Evolutionary conservation across 1,140 invertebrate genomes (phyloP).

Genomic region (Cheumatopsyche charites): DNA sequence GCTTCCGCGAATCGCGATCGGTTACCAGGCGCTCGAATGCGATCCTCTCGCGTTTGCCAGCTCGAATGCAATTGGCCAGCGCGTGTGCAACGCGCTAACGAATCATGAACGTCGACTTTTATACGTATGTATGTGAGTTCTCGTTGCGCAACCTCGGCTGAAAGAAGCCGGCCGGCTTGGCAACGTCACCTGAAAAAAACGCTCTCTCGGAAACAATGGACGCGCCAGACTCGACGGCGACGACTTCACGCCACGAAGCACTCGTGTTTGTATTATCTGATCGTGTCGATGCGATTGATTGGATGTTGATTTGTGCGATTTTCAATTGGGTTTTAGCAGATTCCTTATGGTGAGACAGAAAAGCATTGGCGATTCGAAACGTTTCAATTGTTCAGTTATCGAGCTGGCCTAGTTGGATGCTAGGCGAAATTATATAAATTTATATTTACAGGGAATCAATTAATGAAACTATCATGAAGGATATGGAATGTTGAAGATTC

Average conservation of each 20-base stretch:
- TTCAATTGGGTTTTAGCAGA: too few relatives aligned
- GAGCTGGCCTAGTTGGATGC: too few relatives aligned
- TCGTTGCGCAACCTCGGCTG: slow-evolving; percentile 15
- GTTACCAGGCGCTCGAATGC: neutral
- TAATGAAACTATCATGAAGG: too few relatives aligned
- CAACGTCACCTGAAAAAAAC: slow-evolving; percentile 22
- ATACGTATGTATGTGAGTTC: neutral
- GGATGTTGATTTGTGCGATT: too few relatives aligned
- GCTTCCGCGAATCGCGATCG: slow-evolving; percentile 32
- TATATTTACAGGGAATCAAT: too few relatives aligned
- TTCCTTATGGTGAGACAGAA: too few relatives aligned
- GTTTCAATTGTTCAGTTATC: too few relatives aligned
- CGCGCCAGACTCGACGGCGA: slow-evolving; percentile 8
- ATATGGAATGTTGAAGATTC: too few relatives aligned
- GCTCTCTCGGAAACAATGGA: neutral
- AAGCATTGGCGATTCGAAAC: too few relatives aligned
- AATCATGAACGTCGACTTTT: neutral
- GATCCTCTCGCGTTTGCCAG: slow-evolving; percentile 12
- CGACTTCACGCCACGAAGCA: neutral
- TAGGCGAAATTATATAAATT: too few relatives aligned
- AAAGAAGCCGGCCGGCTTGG: slow-evolving; percentile 15
- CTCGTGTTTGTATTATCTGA: too few relatives aligned
- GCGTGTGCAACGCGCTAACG: neutral
- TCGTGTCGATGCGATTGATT: too few relatives aligned
- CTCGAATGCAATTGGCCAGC: neutral